phyloP scores from a whole-genome alignment of 2,113 vertebrate species.

The Brachionichthys hirsutus region DNA sequence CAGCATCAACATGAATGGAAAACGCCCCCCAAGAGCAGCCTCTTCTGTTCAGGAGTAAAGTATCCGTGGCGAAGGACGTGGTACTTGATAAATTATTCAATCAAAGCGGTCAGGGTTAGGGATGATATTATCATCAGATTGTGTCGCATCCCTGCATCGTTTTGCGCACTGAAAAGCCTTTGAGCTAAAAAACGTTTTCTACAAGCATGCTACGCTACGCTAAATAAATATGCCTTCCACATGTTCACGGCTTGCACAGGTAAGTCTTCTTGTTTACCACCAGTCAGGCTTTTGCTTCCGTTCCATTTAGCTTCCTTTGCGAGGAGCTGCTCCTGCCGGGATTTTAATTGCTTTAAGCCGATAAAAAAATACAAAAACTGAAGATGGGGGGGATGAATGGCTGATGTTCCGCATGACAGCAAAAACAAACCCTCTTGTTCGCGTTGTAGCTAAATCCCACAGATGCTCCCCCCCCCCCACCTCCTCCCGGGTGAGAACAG shows the following conservation, averaged over 20 bases:
- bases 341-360: conserved; percentile 68
- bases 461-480: conserved; percentile 29
- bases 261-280: conserved; percentile 39
- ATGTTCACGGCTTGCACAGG: conserved; percentile 14
- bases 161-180: too few species aligned
- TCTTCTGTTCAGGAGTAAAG: conserved; percentile 24
- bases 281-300: conserved; percentile 31
- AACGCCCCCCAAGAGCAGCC: not conserved
- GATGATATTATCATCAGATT: too few species aligned
- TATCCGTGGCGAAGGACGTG: conserved; percentile 4
- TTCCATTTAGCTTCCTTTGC: conserved; percentile 29
- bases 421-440: conserved; percentile 38
- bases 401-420: conserved; percentile 42
- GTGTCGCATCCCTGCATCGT: too few species aligned
- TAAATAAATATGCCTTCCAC: conserved; percentile 1
- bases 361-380: conserved; percentile 54
- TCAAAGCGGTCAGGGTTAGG: too few species aligned
- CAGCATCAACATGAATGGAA: not conserved
- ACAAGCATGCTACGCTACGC: too few species aligned
- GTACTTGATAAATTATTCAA: not conserved
- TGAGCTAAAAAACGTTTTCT: conserved; percentile 14
- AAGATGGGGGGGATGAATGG: conserved; percentile 27
- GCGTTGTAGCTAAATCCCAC: conserved; percentile 37
- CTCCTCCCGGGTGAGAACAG: conserved; percentile 21
- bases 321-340: conserved; percentile 14